Base-by-base conservation (phyloP, 2,888 invertebrate species). In the Syrista parreyssii region DNA sequence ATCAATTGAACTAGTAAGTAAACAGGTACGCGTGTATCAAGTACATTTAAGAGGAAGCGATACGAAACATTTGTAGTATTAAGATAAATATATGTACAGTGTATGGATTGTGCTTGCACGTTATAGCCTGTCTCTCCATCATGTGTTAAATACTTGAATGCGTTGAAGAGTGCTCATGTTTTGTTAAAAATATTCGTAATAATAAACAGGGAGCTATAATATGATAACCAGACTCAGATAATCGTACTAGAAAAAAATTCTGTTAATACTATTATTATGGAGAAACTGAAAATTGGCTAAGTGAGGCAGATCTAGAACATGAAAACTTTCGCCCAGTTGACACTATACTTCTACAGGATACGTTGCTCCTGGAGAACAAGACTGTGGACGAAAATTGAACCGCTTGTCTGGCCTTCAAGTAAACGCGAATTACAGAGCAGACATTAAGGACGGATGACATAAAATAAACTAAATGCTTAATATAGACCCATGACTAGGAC, bases 401-500 rank as follows among this genome's bases (percentile, higher is more conserved):
- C 23, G 9, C 55, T 23, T 55, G 55, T 55, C 55, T 15, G 23
- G 6, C 23, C 15, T 55, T 9, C 15, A 23, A 55, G 55, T 55
- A 55, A 23, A 23, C 23, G 55, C 55, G 23, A 23, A 9, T 23
- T 23, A 55, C 23, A 23, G 23, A 23, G 55, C 23, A 55, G 23
- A 55, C 55, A 55, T 55, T 23, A 2, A 23, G 55, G 55, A 55
- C 55, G 55, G 55, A 55, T 55, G 55, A 55, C 55, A 55, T 55
- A 23, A 40, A 34, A 32, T 72, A 80, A 84, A 83, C 88, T 87
- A 89, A 83, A 89, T 89, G 86, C 88, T 89, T 85, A 89, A 88
- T 88, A 89, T 90, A 85, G 89, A 89, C 88, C 88, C 89, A 75
- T 90, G 90, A 85, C 86, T 90, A 80, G 82, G 78, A 77, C 78